Evolutionary conservation across 2,797 vertebrate genomes (phyloP).

Genomic region (Sebastes baramenuke): DNA sequence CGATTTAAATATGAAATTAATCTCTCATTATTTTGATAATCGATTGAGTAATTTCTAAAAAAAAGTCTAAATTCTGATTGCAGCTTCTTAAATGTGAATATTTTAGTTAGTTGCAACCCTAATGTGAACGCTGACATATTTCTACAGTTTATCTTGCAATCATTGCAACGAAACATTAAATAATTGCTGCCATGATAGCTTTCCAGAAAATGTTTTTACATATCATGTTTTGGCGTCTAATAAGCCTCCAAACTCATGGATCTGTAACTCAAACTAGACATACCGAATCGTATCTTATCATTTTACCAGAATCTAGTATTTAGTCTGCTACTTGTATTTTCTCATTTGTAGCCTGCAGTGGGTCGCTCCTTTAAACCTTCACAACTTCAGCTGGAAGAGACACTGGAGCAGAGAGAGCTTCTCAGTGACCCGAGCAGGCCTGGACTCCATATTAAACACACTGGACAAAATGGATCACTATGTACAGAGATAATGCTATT

Average conservation of each 20-base stretch:
- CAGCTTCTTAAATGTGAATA: too few species aligned
- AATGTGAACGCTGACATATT: background rate
- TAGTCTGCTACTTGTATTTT: background rate
- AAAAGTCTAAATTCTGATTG: too few species aligned
- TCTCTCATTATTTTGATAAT: too few species aligned
- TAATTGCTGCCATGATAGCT: too few species aligned
- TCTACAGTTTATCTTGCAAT: background rate
- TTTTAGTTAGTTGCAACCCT: too few species aligned
- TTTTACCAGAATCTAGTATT: background rate
- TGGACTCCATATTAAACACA: constrained; percentile 24
- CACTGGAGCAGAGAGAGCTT: background rate
- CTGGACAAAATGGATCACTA: constrained; percentile 44
- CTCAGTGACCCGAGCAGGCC: constrained; percentile 6
- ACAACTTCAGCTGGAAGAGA: constrained; percentile 2
- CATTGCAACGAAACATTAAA: background rate
- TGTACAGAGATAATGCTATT: constrained; percentile 60
- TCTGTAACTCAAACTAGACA: background rate
- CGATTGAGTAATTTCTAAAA: too few species aligned
- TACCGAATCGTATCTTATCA: background rate
- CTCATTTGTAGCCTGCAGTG: background rate
- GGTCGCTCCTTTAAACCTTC: background rate
- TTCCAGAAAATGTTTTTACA: background rate
- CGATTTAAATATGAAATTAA: too few species aligned
- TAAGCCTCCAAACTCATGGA: background rate
- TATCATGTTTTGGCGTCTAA: background rate